Conservation (phyloP, 2,888 invertebrate genomes). For the Scaptomyza cyrtandrae region DNA sequence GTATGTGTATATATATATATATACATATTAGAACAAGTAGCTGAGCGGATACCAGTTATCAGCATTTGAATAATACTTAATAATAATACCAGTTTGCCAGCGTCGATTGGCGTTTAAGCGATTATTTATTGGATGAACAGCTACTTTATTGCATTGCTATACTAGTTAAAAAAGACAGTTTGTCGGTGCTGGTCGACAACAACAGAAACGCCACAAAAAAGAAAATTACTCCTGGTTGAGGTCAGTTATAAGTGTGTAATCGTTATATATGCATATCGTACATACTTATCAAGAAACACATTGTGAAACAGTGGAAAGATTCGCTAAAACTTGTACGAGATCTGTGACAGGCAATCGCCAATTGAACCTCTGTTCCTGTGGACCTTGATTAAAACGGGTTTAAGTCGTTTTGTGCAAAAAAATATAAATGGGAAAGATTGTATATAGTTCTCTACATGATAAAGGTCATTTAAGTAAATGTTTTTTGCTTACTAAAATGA, state of each 20-base stretch:
- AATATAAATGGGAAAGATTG: neutral
- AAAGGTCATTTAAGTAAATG: neutral
- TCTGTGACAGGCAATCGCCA: slow-evolving; percentile 2
- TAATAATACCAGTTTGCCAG: slow-evolving; percentile 11
- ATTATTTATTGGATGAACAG: slow-evolving; percentile 22
- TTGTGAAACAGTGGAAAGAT: slow-evolving; percentile 19
- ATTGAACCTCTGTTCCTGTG: slow-evolving; percentile 26
- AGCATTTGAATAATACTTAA: slow-evolving; percentile 29
- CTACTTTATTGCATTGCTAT: slow-evolving; percentile 16
- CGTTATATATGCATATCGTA: slow-evolving; percentile 7
- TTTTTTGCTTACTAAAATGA: neutral
- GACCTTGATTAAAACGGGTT: slow-evolving; percentile 49
- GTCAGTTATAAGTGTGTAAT: slow-evolving; percentile 42
- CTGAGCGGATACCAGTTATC: slow-evolving; percentile 49
- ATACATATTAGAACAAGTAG: slow-evolving; percentile 9
- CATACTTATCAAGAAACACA: neutral
- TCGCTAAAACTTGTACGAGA: slow-evolving; percentile 4
- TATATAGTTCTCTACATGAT: neutral
- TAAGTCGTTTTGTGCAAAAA: neutral
- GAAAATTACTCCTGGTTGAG: slow-evolving; percentile 16
- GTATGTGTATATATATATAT: slow-evolving; percentile 1
- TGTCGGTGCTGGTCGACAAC: neutral
- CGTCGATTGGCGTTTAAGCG: slow-evolving; percentile 17
- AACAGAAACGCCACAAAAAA: slow-evolving; percentile 12
- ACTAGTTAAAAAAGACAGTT: slow-evolving; percentile 13